Percentiles rank a stretch among this genome's conserved stretches.
These are phyloP conservation scores for Ennomos quercinarius DNA, from an alignment of 2,888 invertebrate genomes.

Conservation along the genomic window DNA sequence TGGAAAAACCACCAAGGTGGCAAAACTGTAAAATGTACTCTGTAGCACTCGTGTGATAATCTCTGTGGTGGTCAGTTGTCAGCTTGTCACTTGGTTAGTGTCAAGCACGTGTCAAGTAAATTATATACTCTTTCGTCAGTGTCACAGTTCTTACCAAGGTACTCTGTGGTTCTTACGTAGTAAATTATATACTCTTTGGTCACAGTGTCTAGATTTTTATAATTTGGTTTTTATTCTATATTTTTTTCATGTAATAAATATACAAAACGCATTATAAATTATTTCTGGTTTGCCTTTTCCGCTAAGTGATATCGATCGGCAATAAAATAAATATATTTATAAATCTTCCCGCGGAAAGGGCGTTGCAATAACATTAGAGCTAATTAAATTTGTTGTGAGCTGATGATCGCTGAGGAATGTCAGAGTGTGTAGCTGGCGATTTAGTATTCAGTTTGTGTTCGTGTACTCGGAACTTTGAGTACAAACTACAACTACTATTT, in stretches of 20 bases:
- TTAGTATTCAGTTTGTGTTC: slow-evolving; percentile 71
- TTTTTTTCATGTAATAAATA: slow-evolving; percentile 23
- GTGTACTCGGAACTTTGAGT: slow-evolving; percentile 49
- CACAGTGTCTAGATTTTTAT: too few relatives aligned
- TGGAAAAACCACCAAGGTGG: too few relatives aligned
- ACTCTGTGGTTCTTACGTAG: too few relatives aligned
- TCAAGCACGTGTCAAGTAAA: too few relatives aligned
- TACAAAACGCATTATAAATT: slow-evolving; percentile 8
- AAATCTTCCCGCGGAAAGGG: slow-evolving; percentile 23
- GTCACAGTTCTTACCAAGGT: too few relatives aligned
- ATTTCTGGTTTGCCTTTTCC: slow-evolving; percentile 6
- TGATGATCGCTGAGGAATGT: slow-evolving; percentile 64
- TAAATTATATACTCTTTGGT: too few relatives aligned
- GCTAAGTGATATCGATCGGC: slow-evolving; percentile 17
- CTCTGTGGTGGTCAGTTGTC: too few relatives aligned
- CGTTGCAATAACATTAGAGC: slow-evolving; percentile 48
- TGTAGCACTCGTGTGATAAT: too few relatives aligned
- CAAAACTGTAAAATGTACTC: too few relatives aligned
- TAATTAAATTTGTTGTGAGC: slow-evolving; percentile 70
- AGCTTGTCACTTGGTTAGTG: too few relatives aligned
- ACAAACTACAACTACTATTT: slow-evolving; percentile 51
- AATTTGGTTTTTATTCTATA: not conserved
- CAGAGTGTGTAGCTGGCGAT: slow-evolving; percentile 56
- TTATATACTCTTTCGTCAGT: too few relatives aligned
- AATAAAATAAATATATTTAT: slow-evolving; percentile 11